Base-by-base conservation (phyloP, 2,888 invertebrate species). In the Hypsopygia costalis region DNA sequence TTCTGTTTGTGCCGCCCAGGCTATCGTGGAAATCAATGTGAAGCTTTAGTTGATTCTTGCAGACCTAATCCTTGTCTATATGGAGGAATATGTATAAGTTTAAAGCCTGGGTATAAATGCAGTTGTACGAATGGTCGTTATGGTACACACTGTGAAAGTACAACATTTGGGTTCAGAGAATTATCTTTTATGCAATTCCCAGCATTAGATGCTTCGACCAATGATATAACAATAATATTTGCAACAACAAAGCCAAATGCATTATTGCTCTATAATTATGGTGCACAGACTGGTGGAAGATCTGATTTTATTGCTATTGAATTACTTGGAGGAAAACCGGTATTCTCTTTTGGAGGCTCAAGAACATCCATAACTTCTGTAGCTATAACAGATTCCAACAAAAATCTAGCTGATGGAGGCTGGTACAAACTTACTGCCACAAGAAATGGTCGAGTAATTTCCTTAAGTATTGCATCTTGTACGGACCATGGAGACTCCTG, bases 381-480 rank as follows among this genome's bases (percentile, higher is more conserved):
- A 1, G 90, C 93, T 3, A 93, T 95, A 9, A 90, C 91, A 9
- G 90, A 91, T 35, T 89, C 90, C 43, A 90, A 89, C 9, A 90
- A 90, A 57, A 92, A 92, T 49, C 88, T 98, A 9, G 92, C 95
- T 1, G 95, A 97, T 73, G 97, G 97, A 0, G 92, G 91, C 50
- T 98, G 98, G 98, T 93, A 97, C 68, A 96, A 97, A 67, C 92
- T 98, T 10, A 97, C 95, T 0, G 97, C 97, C 0, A 97, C 96
- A 0, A 91, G 97, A 64, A 97, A 97, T 69, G 97, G 97, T 16
- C 90, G 95, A 50, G 96, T 97, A 0, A 93, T 96, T 55, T 96
- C 97, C 0, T 73, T 97, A 20, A 96, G 95, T 60, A 92, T 96
- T 1, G 93, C 95, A 0, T 86, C 91, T 16, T 97, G 97, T 64